Base-by-base conservation (phyloP, 2,797 vertebrate species). In the Mormyrus proboscirostris region DNA sequence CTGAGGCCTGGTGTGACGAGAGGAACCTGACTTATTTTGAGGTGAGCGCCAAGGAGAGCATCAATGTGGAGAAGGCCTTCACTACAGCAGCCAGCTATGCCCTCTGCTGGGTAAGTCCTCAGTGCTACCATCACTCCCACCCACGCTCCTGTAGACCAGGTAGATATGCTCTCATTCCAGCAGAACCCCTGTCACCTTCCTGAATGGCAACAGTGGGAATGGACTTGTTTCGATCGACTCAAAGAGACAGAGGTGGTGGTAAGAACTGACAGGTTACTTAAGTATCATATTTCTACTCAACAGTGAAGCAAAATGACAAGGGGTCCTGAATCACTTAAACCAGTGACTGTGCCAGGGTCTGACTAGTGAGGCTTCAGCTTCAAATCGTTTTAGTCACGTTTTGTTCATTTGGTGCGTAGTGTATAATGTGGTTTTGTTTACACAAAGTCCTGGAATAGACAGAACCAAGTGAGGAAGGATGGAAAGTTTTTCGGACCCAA, bases 41-140 rank as follows among this genome's bases (percentile, higher is more conserved):
- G 92, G 96, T 97, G 91, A 96, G 96, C 0, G 96, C 96, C 91
- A 96, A 96, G 93, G 95, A 94, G 65, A 91, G 95, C 91, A 94
- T 95, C 92, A 96, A 96, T 0, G 95, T 97, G 0, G 95, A 94
- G 0, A 94, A 95, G 59, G 96, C 96, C 53, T 97, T 97, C 0
- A 95, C 96, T 92, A 95, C 92, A 2, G 93, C 96, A 0, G 93
- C 95, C 0, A 92, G 93, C 88, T 93, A 93, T 90, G 96, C 96
- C 0, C 88, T 96, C 19, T 29, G n/a, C 0, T 94, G 93, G 91
- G 96, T 97, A 91, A 95, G 95, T 92, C 10, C 3, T 33, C 22
- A 8, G 4, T 53, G 4, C 3, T 84, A 12, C 3, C 29, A 12
- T 59, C 14, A 19, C 29, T 53, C 25, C 29, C 25, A 25, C 22